Evolutionary conservation across 2,888 invertebrate species (phyloP).

Genomic region (Drosophila ochracea): DNA sequence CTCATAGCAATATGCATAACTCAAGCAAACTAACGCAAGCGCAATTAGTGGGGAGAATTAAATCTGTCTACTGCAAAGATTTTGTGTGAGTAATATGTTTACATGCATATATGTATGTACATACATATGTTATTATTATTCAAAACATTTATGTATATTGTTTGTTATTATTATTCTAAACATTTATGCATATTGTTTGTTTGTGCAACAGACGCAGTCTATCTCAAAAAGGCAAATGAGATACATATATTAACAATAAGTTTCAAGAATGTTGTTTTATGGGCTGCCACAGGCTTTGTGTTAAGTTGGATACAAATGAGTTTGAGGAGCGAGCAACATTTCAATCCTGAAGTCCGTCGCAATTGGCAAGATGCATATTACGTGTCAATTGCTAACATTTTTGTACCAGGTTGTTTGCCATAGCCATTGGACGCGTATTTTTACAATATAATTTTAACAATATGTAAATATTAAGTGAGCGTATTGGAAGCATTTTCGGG

Average conservation of each 20-base stretch:
- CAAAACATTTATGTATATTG: neutral
- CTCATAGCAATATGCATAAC: neutral
- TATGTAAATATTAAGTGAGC: neutral
- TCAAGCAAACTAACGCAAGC: neutral
- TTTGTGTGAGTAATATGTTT: constrained; percentile 57
- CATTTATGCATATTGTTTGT: neutral
- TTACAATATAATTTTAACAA: neutral
- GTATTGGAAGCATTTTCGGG: neutral
- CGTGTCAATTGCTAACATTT: neutral
- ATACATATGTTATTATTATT: neutral
- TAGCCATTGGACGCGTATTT: neutral
- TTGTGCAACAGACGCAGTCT: neutral
- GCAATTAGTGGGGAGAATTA: constrained; percentile 46
- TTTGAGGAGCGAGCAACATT: neutral
- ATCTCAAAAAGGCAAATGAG: neutral
- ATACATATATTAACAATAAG: no score
- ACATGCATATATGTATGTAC: neutral
- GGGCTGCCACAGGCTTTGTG: neutral
- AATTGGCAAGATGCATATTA: neutral
- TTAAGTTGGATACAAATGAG: neutral
- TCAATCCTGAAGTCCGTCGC: neutral
- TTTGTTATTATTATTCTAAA: neutral
- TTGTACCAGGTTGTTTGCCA: neutral
- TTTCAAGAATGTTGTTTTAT: neutral
- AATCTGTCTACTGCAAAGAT: constrained; percentile 63